Conservation (phyloP, 2,113 vertebrate genomes). For the Silurus asotus region DNA sequence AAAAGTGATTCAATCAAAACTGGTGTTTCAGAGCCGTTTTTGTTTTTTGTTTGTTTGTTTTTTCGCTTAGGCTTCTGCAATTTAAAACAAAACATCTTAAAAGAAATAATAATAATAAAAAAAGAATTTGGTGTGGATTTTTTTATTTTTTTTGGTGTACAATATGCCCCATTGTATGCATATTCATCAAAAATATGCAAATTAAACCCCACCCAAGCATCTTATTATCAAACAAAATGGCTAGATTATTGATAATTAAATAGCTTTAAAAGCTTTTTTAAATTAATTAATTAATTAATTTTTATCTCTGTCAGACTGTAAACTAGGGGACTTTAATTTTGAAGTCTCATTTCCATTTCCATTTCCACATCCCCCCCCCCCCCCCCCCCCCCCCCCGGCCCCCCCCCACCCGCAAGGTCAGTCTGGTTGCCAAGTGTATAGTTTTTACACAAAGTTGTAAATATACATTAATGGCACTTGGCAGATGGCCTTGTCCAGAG, state of each 20-base stretch:
- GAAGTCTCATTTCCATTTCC: neutral
- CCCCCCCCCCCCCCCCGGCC: too few species aligned
- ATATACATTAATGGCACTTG: too few species aligned
- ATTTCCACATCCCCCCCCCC: neutral
- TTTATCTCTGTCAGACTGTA: neutral
- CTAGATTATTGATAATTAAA: neutral
- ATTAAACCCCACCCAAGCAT: neutral
- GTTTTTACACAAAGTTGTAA: neutral
- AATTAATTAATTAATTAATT: too few species aligned
- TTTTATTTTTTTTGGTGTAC: neutral
- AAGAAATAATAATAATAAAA: too few species aligned
- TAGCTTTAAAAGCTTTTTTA: neutral
- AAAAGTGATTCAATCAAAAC: neutral
- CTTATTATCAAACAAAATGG: neutral
- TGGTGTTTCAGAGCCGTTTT: neutral
- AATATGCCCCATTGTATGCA: neutral
- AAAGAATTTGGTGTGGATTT: too few species aligned
- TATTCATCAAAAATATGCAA: neutral
- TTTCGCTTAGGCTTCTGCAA: neutral
- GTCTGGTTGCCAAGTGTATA: neutral
- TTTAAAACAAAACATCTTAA: neutral
- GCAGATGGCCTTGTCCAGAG: too few species aligned
- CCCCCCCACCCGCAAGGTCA: too few species aligned
- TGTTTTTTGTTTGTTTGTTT: too few species aligned
- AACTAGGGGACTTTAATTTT: constrained; percentile 1